Percentiles rank a stretch among this genome's conserved stretches.
These are phyloP conservation scores for Andrena haemorrhoa DNA, from an alignment of 2,888 invertebrate species.

Conservation along the genomic window DNA sequence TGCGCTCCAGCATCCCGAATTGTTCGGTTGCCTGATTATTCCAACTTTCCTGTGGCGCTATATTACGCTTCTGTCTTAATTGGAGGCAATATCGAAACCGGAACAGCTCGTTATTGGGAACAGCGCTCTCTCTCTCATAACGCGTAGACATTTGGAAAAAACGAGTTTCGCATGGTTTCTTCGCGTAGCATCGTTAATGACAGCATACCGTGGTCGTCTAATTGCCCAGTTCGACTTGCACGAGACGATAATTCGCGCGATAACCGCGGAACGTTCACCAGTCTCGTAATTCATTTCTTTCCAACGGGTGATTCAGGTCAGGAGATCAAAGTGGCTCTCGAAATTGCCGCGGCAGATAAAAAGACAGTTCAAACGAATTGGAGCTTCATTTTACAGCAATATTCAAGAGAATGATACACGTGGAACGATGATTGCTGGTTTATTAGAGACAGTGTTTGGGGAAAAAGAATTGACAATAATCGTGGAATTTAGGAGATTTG, in stretches of 20 bases:
- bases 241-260: conserved; percentile 47
- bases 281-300: conserved; percentile 27
- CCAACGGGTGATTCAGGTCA: conserved; percentile 25
- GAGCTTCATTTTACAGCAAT: neutral
- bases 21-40: conserved; percentile 4
- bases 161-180: neutral
- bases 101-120: neutral
- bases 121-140: neutral
- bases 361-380: conserved; percentile 18
- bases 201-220: conserved; percentile 23
- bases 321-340: conserved; percentile 35
- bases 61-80: neutral
- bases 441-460: neutral
- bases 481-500: conserved; percentile 9
- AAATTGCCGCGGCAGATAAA: conserved; percentile 49
- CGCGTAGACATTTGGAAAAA: neutral
- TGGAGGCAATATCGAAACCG: neutral
- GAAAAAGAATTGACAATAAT: neutral
- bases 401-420: neutral
- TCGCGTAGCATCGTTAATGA: conserved; percentile 24
- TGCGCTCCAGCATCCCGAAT: conserved; percentile 3
- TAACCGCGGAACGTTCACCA: conserved; percentile 34
- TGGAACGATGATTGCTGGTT: neutral
- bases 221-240: conserved; percentile 30
- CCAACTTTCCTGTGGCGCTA: neutral